phyloP scores from a whole-genome alignment of 2,888 invertebrate genomes.

The Macropis europaea region DNA sequence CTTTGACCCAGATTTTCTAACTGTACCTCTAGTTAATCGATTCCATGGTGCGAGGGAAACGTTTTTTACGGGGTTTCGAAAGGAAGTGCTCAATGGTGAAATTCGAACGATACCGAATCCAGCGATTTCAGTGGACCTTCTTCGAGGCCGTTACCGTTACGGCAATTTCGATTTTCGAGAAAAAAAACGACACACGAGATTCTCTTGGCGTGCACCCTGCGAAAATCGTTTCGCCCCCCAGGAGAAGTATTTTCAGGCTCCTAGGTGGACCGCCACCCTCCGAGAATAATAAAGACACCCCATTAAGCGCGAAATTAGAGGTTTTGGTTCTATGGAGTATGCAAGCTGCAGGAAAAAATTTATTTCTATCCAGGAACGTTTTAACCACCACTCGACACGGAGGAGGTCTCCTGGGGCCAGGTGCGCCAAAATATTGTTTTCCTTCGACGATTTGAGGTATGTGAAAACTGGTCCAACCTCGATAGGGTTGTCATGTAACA shows the following conservation, averaged over 20 bases:
- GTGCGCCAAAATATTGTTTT: conserved; percentile 57
- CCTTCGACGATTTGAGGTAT: conserved; percentile 49
- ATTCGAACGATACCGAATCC: conserved; percentile 21
- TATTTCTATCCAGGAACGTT: conserved; percentile 52
- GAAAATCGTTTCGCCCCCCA: conserved; percentile 51
- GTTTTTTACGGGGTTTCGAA: not conserved
- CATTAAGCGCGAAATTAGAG: conserved; percentile 76
- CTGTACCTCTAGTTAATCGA: conserved; percentile 4
- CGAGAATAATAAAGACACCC: conserved; percentile 61
- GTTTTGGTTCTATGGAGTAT: conserved; percentile 64
- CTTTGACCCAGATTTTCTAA: conserved; percentile 11
- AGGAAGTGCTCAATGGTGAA: conserved; percentile 16
- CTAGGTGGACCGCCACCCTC: conserved; percentile 43
- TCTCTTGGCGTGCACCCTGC: conserved; percentile 38
- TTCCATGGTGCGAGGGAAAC: not conserved
- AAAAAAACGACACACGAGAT: conserved; percentile 57
- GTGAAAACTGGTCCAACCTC: conserved; percentile 45
- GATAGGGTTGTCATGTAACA: conserved; percentile 30
- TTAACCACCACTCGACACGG: conserved; percentile 45
- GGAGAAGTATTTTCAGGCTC: conserved; percentile 34
- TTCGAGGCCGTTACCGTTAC: conserved; percentile 50
- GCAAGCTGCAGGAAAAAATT: conserved; percentile 49
- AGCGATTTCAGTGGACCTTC: conserved; percentile 17
- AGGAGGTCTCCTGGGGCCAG: conserved; percentile 45
- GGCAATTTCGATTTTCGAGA: conserved; percentile 42